Evolutionary conservation across 2,888 invertebrate species (phyloP).

Genomic region (Flexamia atlantica): DNA sequence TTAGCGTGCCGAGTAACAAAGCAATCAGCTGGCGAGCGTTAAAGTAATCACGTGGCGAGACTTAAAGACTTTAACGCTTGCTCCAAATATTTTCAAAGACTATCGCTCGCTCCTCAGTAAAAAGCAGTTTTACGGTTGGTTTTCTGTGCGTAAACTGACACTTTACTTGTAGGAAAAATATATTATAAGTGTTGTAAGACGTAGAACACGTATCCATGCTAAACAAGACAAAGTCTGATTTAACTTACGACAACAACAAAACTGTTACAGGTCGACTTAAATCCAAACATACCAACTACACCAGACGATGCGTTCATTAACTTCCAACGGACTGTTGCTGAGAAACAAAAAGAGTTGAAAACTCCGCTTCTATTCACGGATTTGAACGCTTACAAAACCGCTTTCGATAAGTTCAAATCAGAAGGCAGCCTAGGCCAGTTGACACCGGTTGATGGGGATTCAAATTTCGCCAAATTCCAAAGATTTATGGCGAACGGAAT

Average conservation of each 20-base stretch:
- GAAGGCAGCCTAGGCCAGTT: neutral
- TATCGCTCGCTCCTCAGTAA: no score
- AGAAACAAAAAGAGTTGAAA: neutral
- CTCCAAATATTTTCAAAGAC: no score
- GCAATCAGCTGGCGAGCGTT: no score
- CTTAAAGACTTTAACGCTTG: no score
- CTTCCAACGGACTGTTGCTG: conserved; percentile 24
- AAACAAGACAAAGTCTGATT: no score
- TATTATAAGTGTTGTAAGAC: no score
- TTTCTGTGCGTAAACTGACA: no score
- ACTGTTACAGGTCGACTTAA: conserved; percentile 15
- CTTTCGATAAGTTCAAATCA: conserved; percentile 31
- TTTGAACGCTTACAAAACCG: conserved; percentile 27
- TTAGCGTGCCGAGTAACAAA: no score
- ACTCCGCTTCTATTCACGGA: neutral
- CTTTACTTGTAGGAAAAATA: no score
- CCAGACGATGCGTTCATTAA: conserved; percentile 16
- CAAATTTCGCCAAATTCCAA: conserved; percentile 39
- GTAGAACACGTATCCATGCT: no score
- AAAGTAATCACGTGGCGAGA: no score
- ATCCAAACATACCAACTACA: conserved; percentile 1
- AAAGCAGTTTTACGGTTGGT: no score
- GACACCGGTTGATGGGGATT: neutral
- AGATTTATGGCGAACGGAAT: neutral
- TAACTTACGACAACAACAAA: neutral